Percentiles rank a stretch among this genome's conserved stretches.
Conservation (phyloP, 1,140 invertebrate species). For the Sycophila sp. region DNA sequence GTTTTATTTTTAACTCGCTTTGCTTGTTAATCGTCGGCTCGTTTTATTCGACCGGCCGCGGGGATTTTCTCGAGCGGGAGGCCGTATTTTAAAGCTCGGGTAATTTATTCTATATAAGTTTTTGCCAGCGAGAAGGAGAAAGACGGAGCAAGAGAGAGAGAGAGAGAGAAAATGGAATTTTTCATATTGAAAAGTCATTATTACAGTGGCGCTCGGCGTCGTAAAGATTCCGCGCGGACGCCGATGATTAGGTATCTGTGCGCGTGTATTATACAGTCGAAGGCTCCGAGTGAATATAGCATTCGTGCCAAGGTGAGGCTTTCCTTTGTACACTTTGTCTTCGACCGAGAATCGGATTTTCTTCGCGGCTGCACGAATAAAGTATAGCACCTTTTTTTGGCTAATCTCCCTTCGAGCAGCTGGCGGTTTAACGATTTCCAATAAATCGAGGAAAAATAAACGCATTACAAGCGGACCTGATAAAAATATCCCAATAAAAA, state of each 20-base stretch:
- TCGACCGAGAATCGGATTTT: conserved; percentile 14
- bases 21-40: too few relatives aligned
- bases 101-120: neutral
- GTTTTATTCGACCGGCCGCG: too few relatives aligned
- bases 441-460: too few relatives aligned
- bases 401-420: too few relatives aligned
- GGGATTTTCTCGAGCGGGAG: too few relatives aligned
- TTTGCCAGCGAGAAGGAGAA: neutral
- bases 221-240: neutral
- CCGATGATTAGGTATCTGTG: conserved; percentile 22
- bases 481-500: too few relatives aligned
- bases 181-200: neutral
- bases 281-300: conserved; percentile 29
- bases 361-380: too few relatives aligned
- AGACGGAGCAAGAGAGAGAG: neutral
- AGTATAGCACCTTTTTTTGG: too few relatives aligned
- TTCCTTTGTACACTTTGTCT: conserved; percentile 30
- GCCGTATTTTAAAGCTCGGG: too few relatives aligned
- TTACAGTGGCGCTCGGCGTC: conserved; percentile 1
- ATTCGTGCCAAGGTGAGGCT: conserved; percentile 37
- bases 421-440: too few relatives aligned
- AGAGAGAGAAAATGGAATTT: neutral
- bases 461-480: too few relatives aligned
- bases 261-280: too few relatives aligned
- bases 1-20: neutral